Base-by-base conservation (phyloP, 2,888 invertebrate species). In the Steromphala cineraria region DNA sequence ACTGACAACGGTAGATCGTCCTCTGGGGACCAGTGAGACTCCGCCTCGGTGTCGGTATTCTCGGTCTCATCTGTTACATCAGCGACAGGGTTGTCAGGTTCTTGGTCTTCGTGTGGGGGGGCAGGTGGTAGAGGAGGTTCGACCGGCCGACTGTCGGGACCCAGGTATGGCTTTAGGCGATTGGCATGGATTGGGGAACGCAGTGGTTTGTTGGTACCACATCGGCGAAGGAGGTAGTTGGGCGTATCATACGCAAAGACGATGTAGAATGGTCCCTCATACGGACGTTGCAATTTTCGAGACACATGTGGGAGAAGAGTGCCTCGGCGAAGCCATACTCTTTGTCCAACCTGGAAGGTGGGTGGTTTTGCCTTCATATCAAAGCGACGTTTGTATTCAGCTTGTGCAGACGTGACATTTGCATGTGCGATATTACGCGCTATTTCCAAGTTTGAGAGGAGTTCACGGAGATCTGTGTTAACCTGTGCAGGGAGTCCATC, bases 201-300 rank as follows among this genome's bases (percentile, higher is more conserved):
- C 2, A 75, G 31, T 4, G 21, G 24, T 55, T 80, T 56, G 21
- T 77, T 62, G 19, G 31, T 36, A 1, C 17, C 7, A 21, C 46
- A 40, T 17, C 62, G 19, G 36, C 67, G 24, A 0, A 77, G 17
- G 24, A 67, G 24, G 36, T 53, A 80, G 13, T 36, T 76, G 31
- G 36, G 24, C 2, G 77, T 80, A 2, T 36, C 31, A 10, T 67
- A 31, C 1, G 17, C 19, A 8, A 40, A 55, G 8, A 67, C 36
- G 17, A 80, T 80, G 28, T 77, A 77, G n/a, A 62, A 77, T 8
- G 80, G 76, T 1, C 80, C 80, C 0, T 40, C 62, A 52, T 67
- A 80, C 21, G 36, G 53, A 2, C 36, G 46, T n/a, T 67, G 67
- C 0, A 80, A 28, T 77, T 80, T 80, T 0, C 28, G 52, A 13